Percentiles rank a stretch among this genome's conserved stretches.
phyloP scores from a whole-genome alignment of 1,140 invertebrate species.

The Listronotus bonariensis region DNA sequence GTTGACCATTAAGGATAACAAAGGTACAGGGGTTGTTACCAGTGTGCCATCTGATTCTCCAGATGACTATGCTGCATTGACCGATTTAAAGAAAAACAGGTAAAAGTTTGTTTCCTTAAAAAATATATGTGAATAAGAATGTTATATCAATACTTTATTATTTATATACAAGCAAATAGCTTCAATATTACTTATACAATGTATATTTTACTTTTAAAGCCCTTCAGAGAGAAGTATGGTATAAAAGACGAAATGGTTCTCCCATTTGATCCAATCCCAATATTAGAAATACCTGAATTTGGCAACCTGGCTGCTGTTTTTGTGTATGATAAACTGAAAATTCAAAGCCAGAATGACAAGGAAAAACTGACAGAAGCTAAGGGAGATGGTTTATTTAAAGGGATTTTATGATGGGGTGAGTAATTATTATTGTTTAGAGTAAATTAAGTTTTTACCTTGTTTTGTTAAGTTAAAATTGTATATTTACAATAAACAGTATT shows the following conservation, averaged over 20 bases:
- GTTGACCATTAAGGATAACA: conserved; percentile 97
- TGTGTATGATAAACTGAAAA: conserved; percentile 88
- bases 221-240: conserved; percentile 91
- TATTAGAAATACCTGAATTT: conserved; percentile 90
- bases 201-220: conserved; percentile 31
- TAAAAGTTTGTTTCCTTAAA: conserved; percentile 8
- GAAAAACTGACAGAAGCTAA: conserved; percentile 95
- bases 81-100: conserved; percentile 92
- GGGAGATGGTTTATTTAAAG: conserved; percentile 94
- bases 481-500: too few species aligned
- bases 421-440: neutral
- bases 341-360: conserved; percentile 96
- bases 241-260: conserved; percentile 92
- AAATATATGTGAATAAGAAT: neutral
- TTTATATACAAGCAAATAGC: too few species aligned
- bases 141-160: too few species aligned
- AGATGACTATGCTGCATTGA: conserved; percentile 95
- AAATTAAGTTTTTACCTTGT: neutral
- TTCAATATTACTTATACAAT: too few species aligned
- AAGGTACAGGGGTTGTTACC: conserved; percentile 97
- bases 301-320: conserved; percentile 85
- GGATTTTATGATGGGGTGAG: conserved; percentile 90
- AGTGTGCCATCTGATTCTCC: conserved; percentile 98
- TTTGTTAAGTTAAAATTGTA: too few species aligned
- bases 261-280: conserved; percentile 75